Evolutionary conservation across 2,113 vertebrate genomes (phyloP), one percentile per base, ranked within the genome.

Genomic region (Motacilla tschutschensis): DNA sequence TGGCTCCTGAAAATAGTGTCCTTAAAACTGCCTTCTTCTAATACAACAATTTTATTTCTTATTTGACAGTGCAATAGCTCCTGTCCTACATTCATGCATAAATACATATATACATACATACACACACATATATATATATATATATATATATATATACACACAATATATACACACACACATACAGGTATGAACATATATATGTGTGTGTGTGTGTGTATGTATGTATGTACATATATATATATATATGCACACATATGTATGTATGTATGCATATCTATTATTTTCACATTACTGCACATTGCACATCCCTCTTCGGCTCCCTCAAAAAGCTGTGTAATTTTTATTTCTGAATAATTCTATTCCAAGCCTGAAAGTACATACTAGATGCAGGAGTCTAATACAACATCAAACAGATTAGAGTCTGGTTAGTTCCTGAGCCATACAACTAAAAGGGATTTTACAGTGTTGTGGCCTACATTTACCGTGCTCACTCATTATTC

Each of bases 51-150:
- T 80, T 83, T 29, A 5, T 60, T 70, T 50, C 26, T 86, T 41
- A 47, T 16, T 62, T 79, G 24, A 28, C 5, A 46, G 8, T 35
- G 18, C 7, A 54, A 14, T 11, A 55, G 22, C 14, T 84, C 1
- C 17, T 58, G 14, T 73, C 31, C 24, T 43, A 44, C 4, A 26
- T 53, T 14, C 9, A 26, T 26, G 17, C 4, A 31, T 16, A 36
- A 9, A 18, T 13, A 20, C 0, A 3, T n/a, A n/a, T n/a, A n/a
- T n/a, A n/a, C n/a, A n/a, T n/a, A n/a, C n/a, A n/a, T n/a, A n/a
- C n/a, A n/a, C n/a, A n/a, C n/a, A n/a, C n/a, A n/a, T 17, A 1
- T 15, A 3, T 14, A 10, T 13, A 1, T 18, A 3, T 11, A 1
- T 22, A 3, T 24, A 7, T 19, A 1, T 14, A 14, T 5, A 1